Evolutionary conservation across 2,113 vertebrate species (phyloP), one percentile per base, ranked within the genome.

Genomic region (Setophaga kirtlandii): DNA sequence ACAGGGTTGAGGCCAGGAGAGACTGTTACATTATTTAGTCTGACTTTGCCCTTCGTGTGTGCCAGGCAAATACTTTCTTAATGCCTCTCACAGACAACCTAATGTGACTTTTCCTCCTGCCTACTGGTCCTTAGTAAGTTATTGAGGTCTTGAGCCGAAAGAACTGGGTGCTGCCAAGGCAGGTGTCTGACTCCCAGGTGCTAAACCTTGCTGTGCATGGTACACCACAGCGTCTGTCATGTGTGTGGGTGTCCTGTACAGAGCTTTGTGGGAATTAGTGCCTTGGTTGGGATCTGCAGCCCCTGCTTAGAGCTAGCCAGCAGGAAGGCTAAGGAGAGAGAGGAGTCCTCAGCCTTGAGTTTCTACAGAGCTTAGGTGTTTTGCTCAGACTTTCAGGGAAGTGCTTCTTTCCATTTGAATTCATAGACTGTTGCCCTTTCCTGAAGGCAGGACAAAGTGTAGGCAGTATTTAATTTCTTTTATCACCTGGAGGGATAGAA

Each of bases 241-340:
- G 11, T 1, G 1, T 22, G 2, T 18, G 27, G 52, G 47, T 3
- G 28, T 70, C 39, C 39, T 46, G 2, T 15, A 2, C 17, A 28
- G 33, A 24, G 21, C 20, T 44, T 74, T 0, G 2, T 58, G 53
- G 37, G n/a, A n/a, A 27, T 59, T 25, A 44, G 33, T 52, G 63
- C 59, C n/a, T 73, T 62, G 68, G 28, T 15, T 23, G 13, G 59
- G n/a, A 16, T 62, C n/a, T 65, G 53, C 68, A 80, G 68, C 9
- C 53, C 8, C 49, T 69, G 15, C 62, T 87, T 33, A 33, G 35
- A 65, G 33, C 41, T 73, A 42, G 30, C 7, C 11, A 10, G 55
- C 39, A 64, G 41, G 80, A 56, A 28, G 31, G 42, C 20, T 46
- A 25, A 78, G 18, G 44, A 60, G 52, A 62, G 47, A 63, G 19